phyloP scores from a whole-genome alignment of 2,888 invertebrate genomes.

The Camponotus fellah region DNA sequence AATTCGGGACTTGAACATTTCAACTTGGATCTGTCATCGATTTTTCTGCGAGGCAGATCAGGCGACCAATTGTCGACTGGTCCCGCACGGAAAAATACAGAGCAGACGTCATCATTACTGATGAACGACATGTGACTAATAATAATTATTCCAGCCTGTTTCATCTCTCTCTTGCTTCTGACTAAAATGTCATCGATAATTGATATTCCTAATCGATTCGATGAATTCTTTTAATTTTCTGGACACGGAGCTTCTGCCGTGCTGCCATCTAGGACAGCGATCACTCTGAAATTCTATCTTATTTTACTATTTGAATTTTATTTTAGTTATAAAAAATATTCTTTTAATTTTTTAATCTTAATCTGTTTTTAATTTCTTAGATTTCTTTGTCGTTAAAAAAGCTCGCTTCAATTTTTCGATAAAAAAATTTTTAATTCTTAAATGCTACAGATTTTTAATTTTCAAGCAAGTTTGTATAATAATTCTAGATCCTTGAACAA shows the following conservation, averaged over 20 bases:
- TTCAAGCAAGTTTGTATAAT: slow-evolving; percentile 64
- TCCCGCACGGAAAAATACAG: not conserved
- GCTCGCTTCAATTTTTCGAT: not conserved
- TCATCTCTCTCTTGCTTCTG: not conserved
- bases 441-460: not conserved
- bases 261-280: slow-evolving; percentile 55
- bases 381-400: not conserved
- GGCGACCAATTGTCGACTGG: not conserved
- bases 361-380: not conserved
- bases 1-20: not conserved
- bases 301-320: not conserved
- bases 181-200: not conserved
- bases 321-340: not conserved
- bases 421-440: not conserved
- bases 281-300: not conserved
- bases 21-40: not conserved
- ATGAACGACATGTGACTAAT: not conserved
- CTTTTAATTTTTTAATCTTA: not conserved
- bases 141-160: not conserved
- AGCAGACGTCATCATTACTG: not conserved
- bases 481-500: slow-evolving; percentile 83
- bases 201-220: not conserved
- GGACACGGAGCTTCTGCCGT: not conserved
- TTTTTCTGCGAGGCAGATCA: not conserved
- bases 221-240: slow-evolving; percentile 9